Evolutionary conservation across 1,140 invertebrate species (phyloP), one percentile per base, ranked within the genome.

Genomic region (Trichoplusia ni): DNA sequence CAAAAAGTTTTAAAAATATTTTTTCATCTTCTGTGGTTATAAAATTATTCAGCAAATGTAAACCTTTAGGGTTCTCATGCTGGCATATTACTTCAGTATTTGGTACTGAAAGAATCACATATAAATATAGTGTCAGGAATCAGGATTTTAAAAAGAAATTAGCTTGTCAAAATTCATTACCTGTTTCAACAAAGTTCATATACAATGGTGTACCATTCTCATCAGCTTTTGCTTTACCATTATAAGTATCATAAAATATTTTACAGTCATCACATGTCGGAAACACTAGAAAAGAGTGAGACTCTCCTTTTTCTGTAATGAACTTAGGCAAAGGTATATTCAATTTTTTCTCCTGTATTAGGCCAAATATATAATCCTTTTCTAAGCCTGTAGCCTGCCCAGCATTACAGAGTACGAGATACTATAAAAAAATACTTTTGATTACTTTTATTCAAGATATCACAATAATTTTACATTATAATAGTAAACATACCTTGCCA

Each of bases 31-130:
- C 91, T 63, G 91, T 81, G 40, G 91, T 93, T 21, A 98, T 91
- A 91, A 97, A 97, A 80, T 98, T 86, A 53, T 94, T 81, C 27
- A 97, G 59, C 56, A 98, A 46, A 25, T 88, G 76, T n/a, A 98
- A 90, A 5, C 97, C 97, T 56, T 91, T 80, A n/a, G 97, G 97
- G 44, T 72, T 64, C 35, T 70, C 61, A 58, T 79, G 35, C 11
- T 64, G 11, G 53, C 79, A 86, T 49, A 79, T 64, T 18, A 77
- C 44, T 65, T 90, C 82, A 47, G 77, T 81, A 42, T 70, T 79
- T 51, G 86, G 84, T 7, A 89, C 88, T 90, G 67, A 62, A 58
- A 56, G 16, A 27, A 25, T 25, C 1, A 44, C n/a, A 25, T 25
- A 25, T 13, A 11, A 44, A 44, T 7, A 23, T 21, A 2, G 29